A percentile compares a stretch with the other conserved stretches of the same genome.
Conservation (phyloP, 1,140 invertebrate genomes). For the Elysia chlorotica region DNA sequence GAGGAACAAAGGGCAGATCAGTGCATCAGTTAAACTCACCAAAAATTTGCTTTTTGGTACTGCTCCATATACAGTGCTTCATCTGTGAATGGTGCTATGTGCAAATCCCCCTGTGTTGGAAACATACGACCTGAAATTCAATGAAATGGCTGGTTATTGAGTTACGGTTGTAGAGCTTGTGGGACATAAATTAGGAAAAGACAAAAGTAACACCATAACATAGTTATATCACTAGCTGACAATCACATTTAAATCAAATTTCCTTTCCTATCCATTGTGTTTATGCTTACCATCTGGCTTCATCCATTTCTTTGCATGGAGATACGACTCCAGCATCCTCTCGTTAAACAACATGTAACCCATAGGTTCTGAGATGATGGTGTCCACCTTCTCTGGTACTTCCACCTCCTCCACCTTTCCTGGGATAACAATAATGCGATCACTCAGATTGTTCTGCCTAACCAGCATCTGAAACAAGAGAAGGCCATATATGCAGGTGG, state of each 20-base stretch:
- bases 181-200: too few relatives aligned
- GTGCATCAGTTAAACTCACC: slow-evolving; percentile 67
- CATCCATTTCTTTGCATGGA: slow-evolving; percentile 98
- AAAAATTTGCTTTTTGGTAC: slow-evolving; percentile 98
- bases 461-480: slow-evolving; percentile 73
- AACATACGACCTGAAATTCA: slow-evolving; percentile 92
- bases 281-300: slow-evolving; percentile 77
- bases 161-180: too few relatives aligned
- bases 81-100: slow-evolving; percentile 98
- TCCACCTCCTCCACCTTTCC: slow-evolving; percentile 99
- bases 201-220: too few relatives aligned
- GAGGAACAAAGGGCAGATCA: background rate
- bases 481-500: too few relatives aligned
- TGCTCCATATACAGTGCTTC: slow-evolving; percentile 98
- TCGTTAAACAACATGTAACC: slow-evolving; percentile 99
- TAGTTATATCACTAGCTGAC: too few relatives aligned
- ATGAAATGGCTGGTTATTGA: too few relatives aligned
- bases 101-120: slow-evolving; percentile 92
- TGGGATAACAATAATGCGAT: slow-evolving; percentile 83
- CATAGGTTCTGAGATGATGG: slow-evolving; percentile 99
- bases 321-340: slow-evolving; percentile 97
- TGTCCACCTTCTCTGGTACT: slow-evolving; percentile 91
- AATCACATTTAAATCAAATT: too few relatives aligned
- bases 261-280: too few relatives aligned
- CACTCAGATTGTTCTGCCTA: slow-evolving; percentile 76